Evolutionary conservation across 35 echinoderm and acorn worm species (phyloP), one percentile per base, ranked within the genome.

Genomic region (Heliocidaris erythrogramma): DNA sequence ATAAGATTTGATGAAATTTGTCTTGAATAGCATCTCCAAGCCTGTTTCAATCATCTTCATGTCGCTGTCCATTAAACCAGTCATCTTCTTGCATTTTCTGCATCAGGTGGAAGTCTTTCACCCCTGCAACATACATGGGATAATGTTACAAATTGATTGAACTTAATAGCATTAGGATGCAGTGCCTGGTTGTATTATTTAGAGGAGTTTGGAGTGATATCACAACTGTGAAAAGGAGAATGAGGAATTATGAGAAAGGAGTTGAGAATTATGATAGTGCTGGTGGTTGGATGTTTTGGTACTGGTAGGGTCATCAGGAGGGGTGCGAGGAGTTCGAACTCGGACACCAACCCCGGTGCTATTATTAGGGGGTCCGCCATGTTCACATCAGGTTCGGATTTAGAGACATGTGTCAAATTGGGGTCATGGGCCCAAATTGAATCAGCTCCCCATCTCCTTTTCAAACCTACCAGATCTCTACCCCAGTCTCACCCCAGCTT

Each of bases 391-490:
- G 65, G 65, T 78, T 78, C 27, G 21, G 65, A 78, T 78, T 78
- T 27, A 78, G 65, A 78, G 65, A 27, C 65, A 78, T 78, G 65
- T 78, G 65, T 78, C 65, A 78, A 78, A 78, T 78, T 78, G 65
- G 65, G 65, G 65, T 78, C 65, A 78, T 21, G 27, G 65, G 27
- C 21, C 21, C 27, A 78, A 78, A 78, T 78, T 78, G 18, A 78
- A 78, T 78, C 65, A 78, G 6, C 65, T 18, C 65, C 27, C 27
- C 18, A 78, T 78, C 65, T 78, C 65, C 27, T 78, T 21, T n/a
- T n/a, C 17, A 78, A 78, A 78, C 17, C 27, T 78, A 78, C 65
- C 65, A n/a, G 21, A 78, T 78, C 21, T 78, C 65, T 78, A 78
- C 65, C 27, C 27, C 21, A 27, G 17, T 69, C 16, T 71, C 18